Evolutionary conservation across 1,140 invertebrate species (phyloP).

Genomic region (Parapsyche elsis): DNA sequence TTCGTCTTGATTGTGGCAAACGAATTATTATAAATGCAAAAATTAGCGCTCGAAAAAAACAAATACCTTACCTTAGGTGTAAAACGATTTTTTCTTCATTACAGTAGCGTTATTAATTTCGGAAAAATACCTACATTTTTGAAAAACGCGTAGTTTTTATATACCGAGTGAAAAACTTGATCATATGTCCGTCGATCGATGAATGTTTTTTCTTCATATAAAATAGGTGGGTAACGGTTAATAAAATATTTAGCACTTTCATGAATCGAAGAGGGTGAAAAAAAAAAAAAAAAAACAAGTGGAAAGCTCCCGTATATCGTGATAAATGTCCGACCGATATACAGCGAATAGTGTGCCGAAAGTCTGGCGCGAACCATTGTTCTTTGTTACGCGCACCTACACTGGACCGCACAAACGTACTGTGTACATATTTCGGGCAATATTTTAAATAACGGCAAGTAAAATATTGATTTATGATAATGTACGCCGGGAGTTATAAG

Average conservation of each 20-base stretch:
- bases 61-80: no score
- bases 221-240: neutral
- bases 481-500: neutral
- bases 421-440: neutral
- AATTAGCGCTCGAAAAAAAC: no score
- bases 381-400: neutral
- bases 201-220: no score
- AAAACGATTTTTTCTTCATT: no score
- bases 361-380: conserved; percentile 12
- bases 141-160: no score
- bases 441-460: conserved; percentile 24
- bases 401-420: neutral
- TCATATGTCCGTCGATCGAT: no score
- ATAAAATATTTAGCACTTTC: conserved; percentile 18
- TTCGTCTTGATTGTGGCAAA: no score
- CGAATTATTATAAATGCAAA: no score
- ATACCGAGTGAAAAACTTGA: no score
- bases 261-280: neutral
- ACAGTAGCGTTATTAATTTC: no score
- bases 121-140: no score
- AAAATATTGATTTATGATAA: conserved; percentile 24
- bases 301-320: neutral
- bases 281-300: neutral
- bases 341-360: neutral
- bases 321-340: conserved; percentile 21